Conservation (phyloP, 1,140 invertebrate genomes). For the Theocolax elegans region DNA sequence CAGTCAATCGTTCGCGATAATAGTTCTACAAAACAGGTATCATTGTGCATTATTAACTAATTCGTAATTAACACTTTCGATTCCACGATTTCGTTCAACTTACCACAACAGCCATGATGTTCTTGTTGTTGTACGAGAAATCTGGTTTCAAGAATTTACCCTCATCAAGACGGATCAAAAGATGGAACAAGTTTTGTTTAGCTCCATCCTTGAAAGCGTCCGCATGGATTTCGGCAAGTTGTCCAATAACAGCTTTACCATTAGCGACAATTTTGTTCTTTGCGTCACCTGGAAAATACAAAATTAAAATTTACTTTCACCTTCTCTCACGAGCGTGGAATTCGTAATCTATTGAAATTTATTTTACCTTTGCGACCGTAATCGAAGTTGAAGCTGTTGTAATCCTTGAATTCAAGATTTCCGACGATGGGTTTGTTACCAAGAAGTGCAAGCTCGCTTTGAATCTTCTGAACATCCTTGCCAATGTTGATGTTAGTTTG, state of each 20-base stretch:
- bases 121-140: constrained; percentile 73
- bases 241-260: constrained; percentile 72
- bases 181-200: constrained; percentile 72
- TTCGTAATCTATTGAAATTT: no score
- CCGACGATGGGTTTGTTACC: constrained; percentile 64
- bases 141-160: constrained; percentile 76
- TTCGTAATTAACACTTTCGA: neutral
- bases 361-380: constrained; percentile 66
- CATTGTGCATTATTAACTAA: neutral
- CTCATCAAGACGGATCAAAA: constrained; percentile 73
- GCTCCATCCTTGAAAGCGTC: constrained; percentile 68
- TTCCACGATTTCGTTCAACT: no score
- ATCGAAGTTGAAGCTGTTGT: constrained; percentile 69
- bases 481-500: constrained; percentile 63
- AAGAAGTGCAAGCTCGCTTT: constrained; percentile 66
- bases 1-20: constrained; percentile 39
- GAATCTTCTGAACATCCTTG: constrained; percentile 66
- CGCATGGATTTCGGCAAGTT: constrained; percentile 73
- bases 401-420: constrained; percentile 69
- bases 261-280: constrained; percentile 69
- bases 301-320: no score
- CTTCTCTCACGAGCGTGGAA: no score
- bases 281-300: constrained; percentile 57
- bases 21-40: constrained; percentile 45
- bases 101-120: constrained; percentile 66